Base-by-base conservation (phyloP, 2,888 invertebrate species). In the Drosophila robusta region DNA sequence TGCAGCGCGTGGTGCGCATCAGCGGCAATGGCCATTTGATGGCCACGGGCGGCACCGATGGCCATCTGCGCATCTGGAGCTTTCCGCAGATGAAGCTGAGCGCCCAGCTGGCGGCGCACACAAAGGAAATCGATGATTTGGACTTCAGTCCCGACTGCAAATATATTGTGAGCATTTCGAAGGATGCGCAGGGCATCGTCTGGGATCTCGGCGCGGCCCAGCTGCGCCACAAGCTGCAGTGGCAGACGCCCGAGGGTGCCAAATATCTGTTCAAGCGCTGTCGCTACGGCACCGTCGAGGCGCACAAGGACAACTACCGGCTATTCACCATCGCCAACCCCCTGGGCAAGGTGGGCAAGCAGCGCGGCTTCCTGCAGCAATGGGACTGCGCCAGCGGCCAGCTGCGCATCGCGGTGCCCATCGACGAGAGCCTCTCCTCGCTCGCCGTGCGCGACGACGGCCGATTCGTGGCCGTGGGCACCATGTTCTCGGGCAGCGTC, bases 1-100 rank as follows among this genome's bases (percentile, higher is more conserved):
- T 98, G 72, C 98, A 98, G 91, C 95, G 98, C 90, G 96, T 97
- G 61, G 97, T 98, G 12, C 94, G 95, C 55, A 95, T 97, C 78
- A 96, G 96, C 86, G 94, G 94, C 42, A 95, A 95, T 90, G 95
- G 96, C 8, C 95, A 95, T 85, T 90, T 96, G 26, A 95, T 99
- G 95, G 97, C 96, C 0, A 98, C 98, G 0, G 98, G 98, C 45
- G 98, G 98, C 29, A 95, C 96, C 0, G 98, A 99, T 92, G 97
- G 98, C 4, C 94, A 95, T 87, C 93, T 99, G 34, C 94, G 98
- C 58, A 92, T 98, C 9, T 99, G 98, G 98, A 94, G 95, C 89
- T 97, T 97, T 91, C 98, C 98, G 0, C 95, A 95, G 80, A 93
- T 98, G 93, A 93, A 95, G 55, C 94, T 95, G 76, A 90, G 95